Percentiles rank a stretch among this genome's conserved stretches.
phyloP scores from a whole-genome alignment of 2,113 vertebrate species.

The Pseudopipra pipra region DNA sequence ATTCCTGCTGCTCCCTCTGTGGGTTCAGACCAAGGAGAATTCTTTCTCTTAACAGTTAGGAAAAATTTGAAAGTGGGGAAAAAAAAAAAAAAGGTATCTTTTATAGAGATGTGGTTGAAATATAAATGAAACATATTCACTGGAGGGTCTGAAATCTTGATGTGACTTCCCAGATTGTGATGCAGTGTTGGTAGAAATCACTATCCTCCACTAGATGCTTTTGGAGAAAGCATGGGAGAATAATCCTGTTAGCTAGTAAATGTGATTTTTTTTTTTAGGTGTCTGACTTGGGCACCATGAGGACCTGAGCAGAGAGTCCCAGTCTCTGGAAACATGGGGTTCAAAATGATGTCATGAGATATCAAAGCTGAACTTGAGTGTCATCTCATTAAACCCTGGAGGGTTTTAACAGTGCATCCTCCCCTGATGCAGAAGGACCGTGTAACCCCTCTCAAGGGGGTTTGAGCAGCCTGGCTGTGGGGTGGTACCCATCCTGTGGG shows the following conservation, averaged over 20 bases:
- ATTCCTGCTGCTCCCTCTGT: not conserved
- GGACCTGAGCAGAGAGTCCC: not conserved
- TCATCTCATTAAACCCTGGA: not conserved
- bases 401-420: not conserved
- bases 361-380: not conserved
- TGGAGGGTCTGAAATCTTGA: not conserved
- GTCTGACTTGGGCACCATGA: not conserved
- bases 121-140: not conserved
- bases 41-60: not conserved
- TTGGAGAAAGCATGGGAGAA: not conserved
- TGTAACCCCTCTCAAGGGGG: accelerated
- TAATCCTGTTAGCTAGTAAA: not conserved
- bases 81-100: not conserved
- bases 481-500: not conserved
- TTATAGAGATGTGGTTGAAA: not conserved
- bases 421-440: not conserved
- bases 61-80: not conserved
- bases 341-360: not conserved
- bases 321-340: not conserved
- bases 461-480: not conserved
- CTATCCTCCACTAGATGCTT: not conserved
- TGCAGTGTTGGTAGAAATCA: not conserved
- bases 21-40: not conserved
- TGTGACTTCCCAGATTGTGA: not conserved
- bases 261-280: not conserved